These are phyloP conservation scores for Andrena praecox DNA, from an alignment of 2,888 invertebrate genomes.

Conservation along the genomic window DNA sequence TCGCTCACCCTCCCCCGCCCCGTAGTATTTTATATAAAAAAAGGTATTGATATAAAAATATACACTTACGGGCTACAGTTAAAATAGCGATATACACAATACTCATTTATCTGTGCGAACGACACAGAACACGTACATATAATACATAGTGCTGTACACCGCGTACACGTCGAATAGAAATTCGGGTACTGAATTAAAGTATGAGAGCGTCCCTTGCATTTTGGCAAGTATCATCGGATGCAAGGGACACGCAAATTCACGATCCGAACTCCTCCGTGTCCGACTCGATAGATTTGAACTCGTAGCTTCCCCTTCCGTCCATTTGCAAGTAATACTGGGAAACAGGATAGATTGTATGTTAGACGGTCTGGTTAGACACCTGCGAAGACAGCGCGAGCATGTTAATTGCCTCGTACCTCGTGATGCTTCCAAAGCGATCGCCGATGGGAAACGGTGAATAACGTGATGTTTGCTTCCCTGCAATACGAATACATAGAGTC, in stretches of 20 bases:
- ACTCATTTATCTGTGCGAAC: constrained; percentile 24
- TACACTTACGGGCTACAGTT: constrained; percentile 48
- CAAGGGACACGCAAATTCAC: constrained; percentile 86
- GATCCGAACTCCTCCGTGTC: constrained; percentile 97
- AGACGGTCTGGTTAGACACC: background rate
- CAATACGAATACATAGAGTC: constrained; percentile 99
- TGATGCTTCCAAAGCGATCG: constrained; percentile 99
- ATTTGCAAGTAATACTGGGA: constrained; percentile 94
- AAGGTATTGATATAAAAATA: constrained; percentile 67
- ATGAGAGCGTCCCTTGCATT: constrained; percentile 55
- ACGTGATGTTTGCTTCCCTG: constrained; percentile 92
- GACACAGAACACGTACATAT: constrained; percentile 24
- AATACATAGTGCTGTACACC: constrained; percentile 26
- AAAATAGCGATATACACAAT: constrained; percentile 44
- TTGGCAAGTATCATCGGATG: constrained; percentile 35
- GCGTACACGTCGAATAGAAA: background rate
- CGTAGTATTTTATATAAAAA: constrained; percentile 48
- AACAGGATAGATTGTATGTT: constrained; percentile 21
- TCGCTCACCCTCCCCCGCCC: background rate
- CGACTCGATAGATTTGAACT: constrained; percentile 94
- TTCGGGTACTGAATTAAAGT: constrained; percentile 21
- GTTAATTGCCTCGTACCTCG: constrained; percentile 87
- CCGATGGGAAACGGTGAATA: constrained; percentile 99
- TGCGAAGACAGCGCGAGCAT: background rate
- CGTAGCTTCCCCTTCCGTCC: constrained; percentile 97